Evolutionary conservation across 1,140 invertebrate genomes (phyloP), one percentile per base, ranked within the genome.

Genomic region (Procambarus virginalis): DNA sequence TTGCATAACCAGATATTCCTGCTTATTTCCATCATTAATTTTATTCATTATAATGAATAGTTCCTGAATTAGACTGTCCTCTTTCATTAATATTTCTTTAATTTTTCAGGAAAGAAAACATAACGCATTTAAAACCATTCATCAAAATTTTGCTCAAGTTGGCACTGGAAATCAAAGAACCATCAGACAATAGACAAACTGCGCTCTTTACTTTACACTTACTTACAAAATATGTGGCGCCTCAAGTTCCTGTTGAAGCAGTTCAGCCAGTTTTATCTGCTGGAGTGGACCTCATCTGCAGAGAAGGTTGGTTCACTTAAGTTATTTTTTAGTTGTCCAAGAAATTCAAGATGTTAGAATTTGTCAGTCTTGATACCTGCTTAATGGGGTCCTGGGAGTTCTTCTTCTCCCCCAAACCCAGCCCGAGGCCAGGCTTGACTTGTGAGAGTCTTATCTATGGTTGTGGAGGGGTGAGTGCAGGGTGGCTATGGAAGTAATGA

Each of bases 121-220:
- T 49, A 9, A 2, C 34, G n/a, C 55, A 17, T 9, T n/a, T 86
- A 46, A 10, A 55, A n/a, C 55, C 75, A 46, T 86, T 86, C n/a
- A 17, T 86, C 6, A 20, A 68, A 22, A 8, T 46, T 20, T 14
- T 86, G 58, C 55, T 34, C n/a, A 86, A 86, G n/a, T 12, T 68
- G 34, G 51, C 51, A 14, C 4, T 49, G 34, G 14, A 78, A 3
- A 22, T 2, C 2, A n/a, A 68, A 2, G 58, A 86, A 68, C 55
- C 60, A 20, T 12, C 77, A 48, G 84, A 86, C 5, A 86, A 60
- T 10, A 58, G 84, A 58, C 84, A 86, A 45, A 79, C 76, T n/a
- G 77, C 70, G 2, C 55, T 86, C 14, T 78, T 77, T 34, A 49
- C 75, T 49, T 49, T 86, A n/a, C 84, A 86, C 10, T 22, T 86